These are phyloP conservation scores for Heliconius congener DNA, from an alignment of 1,140 invertebrate genomes.

Conservation along the genomic window DNA sequence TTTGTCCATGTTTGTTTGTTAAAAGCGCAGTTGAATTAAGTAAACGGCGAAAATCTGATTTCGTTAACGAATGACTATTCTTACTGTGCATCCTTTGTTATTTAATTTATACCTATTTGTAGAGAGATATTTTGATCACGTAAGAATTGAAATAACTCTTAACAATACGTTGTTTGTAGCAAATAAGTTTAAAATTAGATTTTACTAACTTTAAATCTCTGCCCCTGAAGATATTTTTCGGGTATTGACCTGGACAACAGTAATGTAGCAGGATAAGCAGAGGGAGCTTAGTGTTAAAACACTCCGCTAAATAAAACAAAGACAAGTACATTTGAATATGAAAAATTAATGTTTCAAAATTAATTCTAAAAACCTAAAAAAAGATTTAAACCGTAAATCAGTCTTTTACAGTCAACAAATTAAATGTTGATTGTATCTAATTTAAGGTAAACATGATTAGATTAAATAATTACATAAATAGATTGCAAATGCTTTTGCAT, in stretches of 20 bases:
- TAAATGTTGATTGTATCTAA: not conserved
- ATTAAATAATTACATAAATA: not conserved
- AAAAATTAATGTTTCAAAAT: too few species aligned
- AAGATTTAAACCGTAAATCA: too few species aligned
- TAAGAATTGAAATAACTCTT: not conserved
- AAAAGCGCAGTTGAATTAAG: slow-evolving; percentile 22
- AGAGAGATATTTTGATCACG: not conserved
- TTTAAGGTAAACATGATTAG: not conserved
- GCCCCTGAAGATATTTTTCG: too few species aligned
- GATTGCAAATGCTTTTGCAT: slow-evolving; percentile 1
- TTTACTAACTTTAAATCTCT: not conserved
- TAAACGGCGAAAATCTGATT: slow-evolving; percentile 20
- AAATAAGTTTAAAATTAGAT: not conserved
- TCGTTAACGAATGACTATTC: slow-evolving; percentile 21
- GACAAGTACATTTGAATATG: too few species aligned
- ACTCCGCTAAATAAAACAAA: too few species aligned
- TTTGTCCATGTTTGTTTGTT: slow-evolving; percentile 21
- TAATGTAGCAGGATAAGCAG: not conserved
- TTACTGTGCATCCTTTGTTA: slow-evolving; percentile 12
- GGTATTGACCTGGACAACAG: not conserved
- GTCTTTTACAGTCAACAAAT: too few species aligned
- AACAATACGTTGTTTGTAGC: not conserved
- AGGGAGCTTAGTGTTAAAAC: too few species aligned
- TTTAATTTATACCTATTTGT: slow-evolving; percentile 7
- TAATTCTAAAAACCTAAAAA: too few species aligned